Conservation (phyloP, 2,888 invertebrate species). For the Sarcophaga subvicina region DNA sequence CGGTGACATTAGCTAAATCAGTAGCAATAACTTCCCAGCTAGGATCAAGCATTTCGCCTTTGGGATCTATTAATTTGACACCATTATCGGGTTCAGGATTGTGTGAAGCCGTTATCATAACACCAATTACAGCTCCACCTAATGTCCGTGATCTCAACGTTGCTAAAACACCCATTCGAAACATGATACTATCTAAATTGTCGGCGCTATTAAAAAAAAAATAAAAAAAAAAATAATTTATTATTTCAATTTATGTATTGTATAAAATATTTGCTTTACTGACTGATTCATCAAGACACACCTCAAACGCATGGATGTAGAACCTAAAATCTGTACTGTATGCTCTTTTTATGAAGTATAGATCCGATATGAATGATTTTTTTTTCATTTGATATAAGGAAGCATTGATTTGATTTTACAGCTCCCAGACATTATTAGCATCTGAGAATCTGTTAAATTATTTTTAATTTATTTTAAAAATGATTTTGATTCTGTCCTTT, state of each 20-base stretch:
- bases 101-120: constrained; percentile 99
- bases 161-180: constrained; percentile 96
- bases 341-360: too few species aligned
- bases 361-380: too few species aligned
- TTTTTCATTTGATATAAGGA: too few species aligned
- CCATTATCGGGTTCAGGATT: constrained; percentile 98
- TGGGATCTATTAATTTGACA: constrained; percentile 97
- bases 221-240: neutral
- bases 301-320: too few species aligned
- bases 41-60: constrained; percentile 97
- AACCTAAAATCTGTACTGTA: too few species aligned
- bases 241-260: neutral
- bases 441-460: too few species aligned
- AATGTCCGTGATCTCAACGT: constrained; percentile 92
- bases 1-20: constrained; percentile 91
- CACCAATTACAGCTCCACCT: constrained; percentile 93
- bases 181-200: constrained; percentile 94
- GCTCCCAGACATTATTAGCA: too few species aligned
- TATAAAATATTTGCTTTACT: too few species aligned
- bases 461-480: too few species aligned
- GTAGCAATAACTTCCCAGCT: constrained; percentile 97
- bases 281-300: too few species aligned
- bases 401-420: too few species aligned
- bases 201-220: constrained; percentile 86
- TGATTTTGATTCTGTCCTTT: too few species aligned